phyloP scores from a whole-genome alignment of 2,113 vertebrate species.

The Zosterops borbonicus region DNA sequence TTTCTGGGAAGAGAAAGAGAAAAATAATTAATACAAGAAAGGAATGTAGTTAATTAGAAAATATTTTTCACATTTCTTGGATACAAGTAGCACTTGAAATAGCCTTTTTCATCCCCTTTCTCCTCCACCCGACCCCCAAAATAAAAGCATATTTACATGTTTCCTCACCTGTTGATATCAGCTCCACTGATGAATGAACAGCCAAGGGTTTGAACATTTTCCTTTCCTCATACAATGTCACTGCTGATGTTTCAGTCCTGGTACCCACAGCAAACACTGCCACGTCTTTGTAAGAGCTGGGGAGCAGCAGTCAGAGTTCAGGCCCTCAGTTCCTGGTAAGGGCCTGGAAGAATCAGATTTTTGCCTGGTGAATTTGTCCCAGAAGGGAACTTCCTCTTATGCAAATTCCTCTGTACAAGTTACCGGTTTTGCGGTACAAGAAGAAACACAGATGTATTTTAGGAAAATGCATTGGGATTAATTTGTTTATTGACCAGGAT shows the following conservation, averaged over 20 bases:
- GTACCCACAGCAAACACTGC: not conserved
- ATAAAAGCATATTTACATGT: not conserved
- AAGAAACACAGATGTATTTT: not conserved
- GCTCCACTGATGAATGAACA: not conserved
- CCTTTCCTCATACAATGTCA: fast-evolving
- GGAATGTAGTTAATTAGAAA: not conserved
- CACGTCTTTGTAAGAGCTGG: not conserved
- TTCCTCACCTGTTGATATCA: not conserved
- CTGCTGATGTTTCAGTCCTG: not conserved
- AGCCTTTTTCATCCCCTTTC: not conserved
- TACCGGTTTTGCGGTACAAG: not conserved
- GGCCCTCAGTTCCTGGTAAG: not conserved
- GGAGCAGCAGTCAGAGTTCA: not conserved
- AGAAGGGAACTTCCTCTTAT: not conserved
- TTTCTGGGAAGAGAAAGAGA: not conserved
- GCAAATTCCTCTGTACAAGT: not conserved
- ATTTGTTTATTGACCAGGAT: not conserved
- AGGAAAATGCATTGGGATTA: not conserved
- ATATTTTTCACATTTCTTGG: not conserved
- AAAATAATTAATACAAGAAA: not conserved
- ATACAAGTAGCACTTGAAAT: not conserved
- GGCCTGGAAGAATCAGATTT: not conserved
- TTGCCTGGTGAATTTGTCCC: not conserved
- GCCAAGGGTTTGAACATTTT: not conserved
- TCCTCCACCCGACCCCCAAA: not conserved